Conservation (phyloP, 92 coral and sea anemone species). For the Epizoanthus ramosus region DNA sequence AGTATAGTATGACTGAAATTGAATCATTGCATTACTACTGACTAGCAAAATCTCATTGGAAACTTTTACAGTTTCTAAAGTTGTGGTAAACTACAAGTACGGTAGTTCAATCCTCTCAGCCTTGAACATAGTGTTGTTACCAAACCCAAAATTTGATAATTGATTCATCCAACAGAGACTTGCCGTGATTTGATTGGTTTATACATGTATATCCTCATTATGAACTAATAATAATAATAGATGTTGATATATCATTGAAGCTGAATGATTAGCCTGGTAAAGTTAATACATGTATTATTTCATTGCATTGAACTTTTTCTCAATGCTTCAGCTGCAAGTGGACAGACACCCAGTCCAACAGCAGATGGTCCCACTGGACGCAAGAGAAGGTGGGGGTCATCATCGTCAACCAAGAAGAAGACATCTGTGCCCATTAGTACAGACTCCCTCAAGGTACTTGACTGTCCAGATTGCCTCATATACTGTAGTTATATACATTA, state of each 20-base stretch:
- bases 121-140: too few relatives aligned
- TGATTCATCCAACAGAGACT: too few relatives aligned
- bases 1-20: too few relatives aligned
- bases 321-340: constrained; percentile 50
- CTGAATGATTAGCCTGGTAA: neutral
- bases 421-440: constrained; percentile 85
- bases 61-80: too few relatives aligned
- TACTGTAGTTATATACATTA: neutral
- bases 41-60: too few relatives aligned
- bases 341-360: constrained; percentile 48
- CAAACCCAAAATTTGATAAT: too few relatives aligned
- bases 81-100: too few relatives aligned
- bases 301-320: neutral
- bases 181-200: too few relatives aligned
- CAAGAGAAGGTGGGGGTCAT: constrained; percentile 89
- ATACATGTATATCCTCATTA: too few relatives aligned
- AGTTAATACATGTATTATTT: neutral
- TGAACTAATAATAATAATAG: too few relatives aligned
- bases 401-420: constrained; percentile 76
- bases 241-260: neutral
- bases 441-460: constrained; percentile 88
- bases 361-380: constrained; percentile 51
- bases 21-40: too few relatives aligned
- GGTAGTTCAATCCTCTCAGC: too few relatives aligned
- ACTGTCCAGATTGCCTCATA: neutral